Evolutionary conservation across 2,888 invertebrate genomes (phyloP), one percentile per base, ranked within the genome.

Genomic region (Caenorhabditis sulstoni): DNA sequence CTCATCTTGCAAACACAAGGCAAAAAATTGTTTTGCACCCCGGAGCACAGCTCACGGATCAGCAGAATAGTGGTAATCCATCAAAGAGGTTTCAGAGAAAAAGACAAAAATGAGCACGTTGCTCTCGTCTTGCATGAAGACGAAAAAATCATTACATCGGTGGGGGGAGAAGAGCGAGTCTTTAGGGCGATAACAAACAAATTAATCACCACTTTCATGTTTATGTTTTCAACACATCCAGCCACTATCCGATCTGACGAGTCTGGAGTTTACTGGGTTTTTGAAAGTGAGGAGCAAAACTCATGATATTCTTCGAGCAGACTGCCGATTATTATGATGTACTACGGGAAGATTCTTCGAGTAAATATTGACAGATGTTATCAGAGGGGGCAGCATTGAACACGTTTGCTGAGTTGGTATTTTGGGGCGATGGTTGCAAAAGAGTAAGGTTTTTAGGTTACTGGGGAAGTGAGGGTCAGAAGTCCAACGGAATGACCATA

Each of bases 351-450:
- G 44, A n/a, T 64, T 49, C 11, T 8, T 14, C 29, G 23, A 29
- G 64, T 73, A 57, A 73, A 73, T 73, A 73, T 73, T 73, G 41
- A 64, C 73, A 58, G 58, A 35, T 44, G 64, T 73, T 73, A 73
- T 73, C 73, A 73, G 73, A 39, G 22, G 23, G 39, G 45, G 64
- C 49, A 64, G 71, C 18, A 73, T 8, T 49, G 57, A 71, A 71
- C 62, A 71, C 62, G 62, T 71, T 71, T 70, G 53, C 61, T 62
- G 41, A 41, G 12, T 57, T 22, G 61, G 61, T 68, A 70, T 70
- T 70, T 70, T 70, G 39, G 61, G 61, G 47, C 11, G 61, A 57
- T 49, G 41, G 11, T 41, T 41, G 41, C 41, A 41, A 41, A 41
- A 41, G 11, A 3, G 2, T 14, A 4, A 11, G 14, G 23, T 23